A percentile compares a stretch with the other conserved stretches of the same genome.
Evolutionary conservation across 2,113 vertebrate species (phyloP).

Genomic region (Phodopus roborovskii): DNA sequence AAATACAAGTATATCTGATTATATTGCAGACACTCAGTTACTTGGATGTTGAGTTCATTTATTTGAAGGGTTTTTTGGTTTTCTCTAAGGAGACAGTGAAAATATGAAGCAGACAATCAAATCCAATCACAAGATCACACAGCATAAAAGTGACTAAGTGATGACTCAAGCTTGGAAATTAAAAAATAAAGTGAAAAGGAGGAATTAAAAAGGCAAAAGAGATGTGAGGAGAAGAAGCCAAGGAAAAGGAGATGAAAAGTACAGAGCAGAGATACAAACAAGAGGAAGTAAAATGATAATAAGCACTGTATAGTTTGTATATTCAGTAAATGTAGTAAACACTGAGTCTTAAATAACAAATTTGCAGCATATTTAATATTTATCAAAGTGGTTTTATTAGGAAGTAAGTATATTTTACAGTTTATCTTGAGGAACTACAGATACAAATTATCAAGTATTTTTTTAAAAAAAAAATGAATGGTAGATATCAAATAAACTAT

Average conservation of each 20-base stretch:
- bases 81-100: background rate
- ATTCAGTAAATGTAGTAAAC: background rate
- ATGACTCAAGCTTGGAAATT: background rate
- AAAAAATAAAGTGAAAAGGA: background rate
- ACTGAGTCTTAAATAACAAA: background rate
- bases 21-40: background rate
- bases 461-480: background rate
- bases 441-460: background rate
- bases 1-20: background rate
- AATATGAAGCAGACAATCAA: background rate
- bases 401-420: background rate
- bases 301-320: background rate
- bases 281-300: background rate
- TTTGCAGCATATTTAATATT: background rate
- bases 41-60: background rate
- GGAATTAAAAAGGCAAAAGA: background rate
- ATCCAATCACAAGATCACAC: background rate
- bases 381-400: background rate
- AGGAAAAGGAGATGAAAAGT: background rate
- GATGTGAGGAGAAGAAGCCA: background rate
- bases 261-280: background rate
- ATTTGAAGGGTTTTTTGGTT: background rate
- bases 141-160: background rate
- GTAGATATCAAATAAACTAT: background rate
- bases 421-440: background rate